Evolutionary conservation across 2,888 invertebrate species (phyloP), one percentile per base, ranked within the genome.

Genomic region (Sesia apiformis): DNA sequence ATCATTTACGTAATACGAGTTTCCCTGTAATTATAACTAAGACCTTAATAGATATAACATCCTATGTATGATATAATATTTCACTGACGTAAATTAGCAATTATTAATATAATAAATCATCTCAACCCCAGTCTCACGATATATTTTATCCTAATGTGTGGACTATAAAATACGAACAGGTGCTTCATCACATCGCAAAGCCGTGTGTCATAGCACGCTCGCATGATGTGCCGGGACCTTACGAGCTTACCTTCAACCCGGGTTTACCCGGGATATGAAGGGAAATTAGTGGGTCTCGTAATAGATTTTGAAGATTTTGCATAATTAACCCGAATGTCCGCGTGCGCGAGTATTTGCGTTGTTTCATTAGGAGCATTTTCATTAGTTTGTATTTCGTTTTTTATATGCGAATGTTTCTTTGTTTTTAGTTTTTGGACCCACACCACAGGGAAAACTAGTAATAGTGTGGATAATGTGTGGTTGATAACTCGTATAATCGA

Each of bases 141-240:
- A 38, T 38, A 78, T 78, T 83, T 78, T 66, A 72, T 74, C 69
- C 69, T 73, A 67, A 73, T 76, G 76, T 72, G 77, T 70, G 73
- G 76, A 74, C 82, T 80, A 84, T 83, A 84, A 86, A 85, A 84
- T 83, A 79, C 76, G 83, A 83, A 79, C 84, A 81, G 87, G 85
- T 82, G 71, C 86, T 88, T 84, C 69, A 85, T 88, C 86, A 88
- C 80, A 74, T 63, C 63, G 78, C 70, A 85, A 87, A 87, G 84
- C 86, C 84, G 72, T 59, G 76, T 84, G 86, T 86, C 85, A 78
- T 63, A 66, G 72, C 73, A 70, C 74, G 76, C 72, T 72, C 65
- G 69, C 66, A 78, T 84, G 85, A 85, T 83, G 84, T 83, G 85
- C 81, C 78, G 69, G 76, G 76, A 79, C 84, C 81, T 81, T 77